Conservation (phyloP, 2,888 invertebrate species). For the Phorcus lineatus region DNA sequence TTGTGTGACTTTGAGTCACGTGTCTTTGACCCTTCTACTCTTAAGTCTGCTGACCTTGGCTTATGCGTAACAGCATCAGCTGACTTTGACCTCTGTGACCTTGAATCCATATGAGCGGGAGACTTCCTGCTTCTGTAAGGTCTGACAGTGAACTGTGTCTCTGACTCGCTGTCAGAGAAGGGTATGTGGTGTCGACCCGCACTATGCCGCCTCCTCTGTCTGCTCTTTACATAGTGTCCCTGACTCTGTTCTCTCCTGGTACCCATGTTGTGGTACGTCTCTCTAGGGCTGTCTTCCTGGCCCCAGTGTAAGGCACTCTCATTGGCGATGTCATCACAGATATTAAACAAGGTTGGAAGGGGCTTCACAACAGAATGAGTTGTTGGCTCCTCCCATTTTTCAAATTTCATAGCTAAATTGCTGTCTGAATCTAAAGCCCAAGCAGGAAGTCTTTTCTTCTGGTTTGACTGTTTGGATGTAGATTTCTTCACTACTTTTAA, state of each 20-base stretch:
- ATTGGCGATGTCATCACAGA: not conserved
- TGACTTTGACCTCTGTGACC: not conserved
- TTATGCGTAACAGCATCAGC: not conserved
- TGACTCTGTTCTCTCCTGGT: not conserved
- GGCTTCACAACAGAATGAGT: not conserved
- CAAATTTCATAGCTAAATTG: not conserved
- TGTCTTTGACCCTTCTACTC: not conserved
- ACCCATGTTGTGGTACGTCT: not conserved
- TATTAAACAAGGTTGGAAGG: not conserved
- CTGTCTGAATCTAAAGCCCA: constrained; percentile 1
- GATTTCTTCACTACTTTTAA: not conserved
- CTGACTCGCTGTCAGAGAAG: not conserved
- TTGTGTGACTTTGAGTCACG: not conserved
- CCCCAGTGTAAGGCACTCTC: not conserved
- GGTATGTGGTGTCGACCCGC: not conserved
- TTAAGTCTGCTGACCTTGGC: not conserved
- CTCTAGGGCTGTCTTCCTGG: not conserved
- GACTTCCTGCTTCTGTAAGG: not conserved
- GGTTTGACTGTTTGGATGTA: not conserved
- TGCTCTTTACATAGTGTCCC: constrained; percentile 5
- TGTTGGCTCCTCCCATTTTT: not conserved
- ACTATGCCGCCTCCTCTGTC: not conserved
- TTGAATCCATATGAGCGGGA: not conserved
- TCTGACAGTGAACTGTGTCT: not conserved
- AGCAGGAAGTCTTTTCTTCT: not conserved